Evolutionary conservation across 2,113 vertebrate genomes (phyloP), one percentile per base, ranked within the genome.

Genomic region (Phaethornis superciliosus): DNA sequence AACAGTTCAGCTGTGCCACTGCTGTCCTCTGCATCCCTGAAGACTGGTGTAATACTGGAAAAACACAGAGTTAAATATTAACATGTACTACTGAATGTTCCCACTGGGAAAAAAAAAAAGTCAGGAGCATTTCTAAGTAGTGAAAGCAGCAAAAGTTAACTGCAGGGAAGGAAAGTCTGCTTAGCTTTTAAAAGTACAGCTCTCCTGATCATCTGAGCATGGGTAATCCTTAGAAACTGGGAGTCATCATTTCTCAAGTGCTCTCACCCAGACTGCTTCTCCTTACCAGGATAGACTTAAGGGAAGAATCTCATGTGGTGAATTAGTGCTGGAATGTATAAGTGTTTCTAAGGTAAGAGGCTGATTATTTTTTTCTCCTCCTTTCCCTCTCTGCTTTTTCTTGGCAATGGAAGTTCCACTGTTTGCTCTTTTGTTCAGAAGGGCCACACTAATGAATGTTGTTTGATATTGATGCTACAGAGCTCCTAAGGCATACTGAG

Each of bases 1-100:
- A 80, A 30, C 20, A 63, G 81, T 85, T 92, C 46, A 69, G 37
- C 67, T 94, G 11, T 79, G 74, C 62, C 12, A 35, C 27, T 76
- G 75, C 62, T 47, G 85, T 87, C 44, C 44, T 89, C 42, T 55
- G 46, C 33, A 85, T 89, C 82, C 37, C 35, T 51, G 51, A 89
- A 88, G 55, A 54, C 37, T 71, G 54, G 59, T 81, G 35, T 76
- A 85, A 77, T 62, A 77, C 75, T 96, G 91, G 91, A 95, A 96
- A 94, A 96, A 93, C 75, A 96, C 60, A 56, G 91, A 85, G 93
- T 94, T 96, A 95, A 95, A 95, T 82, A 95, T 96, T 96, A 96
- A 95, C 75, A 3, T 47, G 33, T 26, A 62, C 46, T 76, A 15
- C 49, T 76, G 35, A 91, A 74, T 89, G 70, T 87, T 95, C 67